Base-by-base conservation (phyloP, 2,888 invertebrate species). In the Pristionchus fissidentatus region DNA sequence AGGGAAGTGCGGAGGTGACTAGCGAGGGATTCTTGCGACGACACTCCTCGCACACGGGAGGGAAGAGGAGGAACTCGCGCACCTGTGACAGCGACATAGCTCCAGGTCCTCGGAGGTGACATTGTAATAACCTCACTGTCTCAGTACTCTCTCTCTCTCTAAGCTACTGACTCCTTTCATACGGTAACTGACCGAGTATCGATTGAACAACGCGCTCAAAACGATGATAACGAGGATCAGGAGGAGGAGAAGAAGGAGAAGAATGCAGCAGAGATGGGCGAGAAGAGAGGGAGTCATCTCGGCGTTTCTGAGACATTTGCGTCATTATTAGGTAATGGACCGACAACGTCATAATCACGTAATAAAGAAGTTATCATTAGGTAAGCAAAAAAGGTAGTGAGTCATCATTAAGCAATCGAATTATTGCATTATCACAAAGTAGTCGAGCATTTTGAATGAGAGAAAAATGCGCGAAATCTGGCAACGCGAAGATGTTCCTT, bases 21-120 rank as follows among this genome's bases (percentile, higher is more conserved):
- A 87, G 73, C 41, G 87, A 85, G 10, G 90, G 91, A 84, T 92
- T 92, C 77, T 88, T 89, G 57, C 88, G 83, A 1, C 90, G 86
- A 84, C 91, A 91, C 73, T 92, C 92, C 55, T 91, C 92, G 78
- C 91, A 91, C 43, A 90, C 89, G 46, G 91, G 91, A 15, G 91
- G 91, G 75, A 86, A 91, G 32, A 91, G 80, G n/a, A 90, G 87
- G 82, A 91, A 90, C 38, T 89, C 88, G 55, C 87, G 85, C 35
- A 86, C 84, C 86, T 85, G 62, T 29, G n/a, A n/a, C n/a, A n/a
- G n/a, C n/a, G n/a, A 80, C 73, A 55, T 49, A n/a, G n/a, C n/a
- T n/a, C n/a, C n/a, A n/a, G n/a, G n/a, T n/a, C n/a, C n/a, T n/a
- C n/a, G n/a, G 60, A 60, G 4, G 29, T 7, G 29, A 8, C 1